Evolutionary conservation across 2,797 vertebrate genomes (phyloP).

Genomic region (Buphagus erythrorhynchus): DNA sequence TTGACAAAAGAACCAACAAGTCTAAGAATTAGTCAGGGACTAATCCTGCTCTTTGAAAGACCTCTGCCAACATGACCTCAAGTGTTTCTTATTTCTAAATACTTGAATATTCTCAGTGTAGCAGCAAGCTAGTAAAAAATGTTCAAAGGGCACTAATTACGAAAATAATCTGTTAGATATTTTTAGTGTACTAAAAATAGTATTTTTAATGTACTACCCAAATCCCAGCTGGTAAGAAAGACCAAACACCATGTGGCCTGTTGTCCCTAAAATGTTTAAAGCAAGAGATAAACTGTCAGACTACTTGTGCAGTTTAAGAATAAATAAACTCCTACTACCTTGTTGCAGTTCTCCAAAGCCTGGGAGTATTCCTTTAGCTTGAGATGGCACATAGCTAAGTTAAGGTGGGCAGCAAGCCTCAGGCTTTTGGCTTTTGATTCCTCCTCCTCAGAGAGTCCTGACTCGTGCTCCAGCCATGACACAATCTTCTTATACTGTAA

Average conservation of each 20-base stretch:
- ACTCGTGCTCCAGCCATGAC: constrained; percentile 93
- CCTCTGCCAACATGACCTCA: background rate
- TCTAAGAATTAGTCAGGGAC: background rate
- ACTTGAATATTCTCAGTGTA: background rate
- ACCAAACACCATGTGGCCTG: background rate
- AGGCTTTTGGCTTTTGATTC: constrained; percentile 84
- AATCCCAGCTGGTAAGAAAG: background rate
- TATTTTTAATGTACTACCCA: background rate
- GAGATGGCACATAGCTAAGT: constrained; percentile 95
- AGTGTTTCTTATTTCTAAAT: background rate
- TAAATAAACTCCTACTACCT: constrained; percentile 78
- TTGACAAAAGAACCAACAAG: background rate
- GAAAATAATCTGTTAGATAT: background rate
- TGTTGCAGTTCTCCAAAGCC: constrained; percentile 91
- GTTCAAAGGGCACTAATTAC: background rate
- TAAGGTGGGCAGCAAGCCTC: constrained; percentile 91
- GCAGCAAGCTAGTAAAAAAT: background rate
- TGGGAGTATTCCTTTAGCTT: constrained; percentile 88
- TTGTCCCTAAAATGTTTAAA: background rate
- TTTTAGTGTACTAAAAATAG: background rate
- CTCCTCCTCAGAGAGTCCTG: constrained; percentile 82
- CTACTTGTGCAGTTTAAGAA: background rate
- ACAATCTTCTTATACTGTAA: constrained; percentile 96
- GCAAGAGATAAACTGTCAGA: background rate
- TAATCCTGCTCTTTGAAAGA: background rate